phyloP scores from a whole-genome alignment of 2,888 invertebrate species.

The Temnothorax rugatulus region DNA sequence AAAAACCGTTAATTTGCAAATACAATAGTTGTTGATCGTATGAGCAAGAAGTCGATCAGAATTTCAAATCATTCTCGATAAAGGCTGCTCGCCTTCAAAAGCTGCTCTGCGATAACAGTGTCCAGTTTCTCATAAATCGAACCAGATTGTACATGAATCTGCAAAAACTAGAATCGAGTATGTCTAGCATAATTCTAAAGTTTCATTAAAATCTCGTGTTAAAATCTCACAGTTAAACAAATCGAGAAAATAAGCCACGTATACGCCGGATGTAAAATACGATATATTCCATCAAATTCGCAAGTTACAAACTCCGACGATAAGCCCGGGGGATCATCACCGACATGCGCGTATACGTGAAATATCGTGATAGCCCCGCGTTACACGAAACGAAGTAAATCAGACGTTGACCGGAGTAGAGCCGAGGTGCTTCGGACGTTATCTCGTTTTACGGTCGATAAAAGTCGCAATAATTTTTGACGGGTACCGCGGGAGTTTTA shows the following conservation, averaged over 20 bases:
- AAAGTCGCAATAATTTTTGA: conserved; percentile 53
- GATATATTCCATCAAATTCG: conserved; percentile 5
- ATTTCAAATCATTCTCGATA: conserved; percentile 18
- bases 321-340: conserved; percentile 26
- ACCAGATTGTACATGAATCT: background rate
- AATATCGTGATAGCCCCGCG: background rate
- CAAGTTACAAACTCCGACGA: conserved; percentile 17
- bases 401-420: conserved; percentile 11
- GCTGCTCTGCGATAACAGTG: background rate
- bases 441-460: conserved; percentile 34
- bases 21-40: background rate
- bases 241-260: background rate
- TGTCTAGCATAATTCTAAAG: background rate
- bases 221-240: background rate
- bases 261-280: background rate
- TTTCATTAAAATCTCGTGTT: background rate
- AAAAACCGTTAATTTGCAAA: conserved; percentile 6
- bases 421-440: background rate
- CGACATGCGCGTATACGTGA: background rate
- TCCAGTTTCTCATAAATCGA: background rate
- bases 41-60: background rate
- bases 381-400: conserved; percentile 32
- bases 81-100: conserved; percentile 1
- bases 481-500: conserved; percentile 57
- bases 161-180: background rate